Conservation (phyloP, 2,888 invertebrate genomes). For the Atrina japonica region DNA sequence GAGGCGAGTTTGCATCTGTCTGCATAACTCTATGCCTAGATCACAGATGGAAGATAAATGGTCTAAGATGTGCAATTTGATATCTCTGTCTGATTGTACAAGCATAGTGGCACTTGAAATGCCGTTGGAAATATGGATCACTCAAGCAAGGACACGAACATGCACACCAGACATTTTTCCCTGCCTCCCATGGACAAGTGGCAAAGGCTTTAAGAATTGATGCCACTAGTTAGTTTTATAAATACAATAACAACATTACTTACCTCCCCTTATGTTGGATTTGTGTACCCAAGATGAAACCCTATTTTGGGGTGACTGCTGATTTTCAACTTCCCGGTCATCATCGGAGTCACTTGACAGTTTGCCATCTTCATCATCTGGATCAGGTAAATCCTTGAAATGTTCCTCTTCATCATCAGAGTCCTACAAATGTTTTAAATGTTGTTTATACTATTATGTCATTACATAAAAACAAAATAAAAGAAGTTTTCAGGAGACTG, state of each 20-base stretch:
- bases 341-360: constrained; percentile 59
- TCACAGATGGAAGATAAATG: too few relatives aligned
- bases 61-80: too few relatives aligned
- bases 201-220: neutral
- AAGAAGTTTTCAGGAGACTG: too few relatives aligned
- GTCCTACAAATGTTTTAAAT: constrained; percentile 54
- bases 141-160: too few relatives aligned
- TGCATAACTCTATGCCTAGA: too few relatives aligned
- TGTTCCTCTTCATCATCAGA: constrained; percentile 81
- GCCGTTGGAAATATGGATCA: too few relatives aligned
- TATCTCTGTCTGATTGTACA: too few relatives aligned
- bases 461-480: too few relatives aligned
- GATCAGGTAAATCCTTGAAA: constrained; percentile 77
- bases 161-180: too few relatives aligned
- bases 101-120: too few relatives aligned
- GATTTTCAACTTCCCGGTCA: constrained; percentile 37
- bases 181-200: too few relatives aligned
- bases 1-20: too few relatives aligned
- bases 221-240: neutral
- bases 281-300: constrained; percentile 78
- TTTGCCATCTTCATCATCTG: constrained; percentile 61
- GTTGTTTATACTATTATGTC: neutral
- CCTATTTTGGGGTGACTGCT: constrained; percentile 34
- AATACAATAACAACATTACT: neutral
- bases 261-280: constrained; percentile 54